Evolutionary conservation across 1,140 invertebrate species (phyloP).

Genomic region (Conus ventricosus): DNA sequence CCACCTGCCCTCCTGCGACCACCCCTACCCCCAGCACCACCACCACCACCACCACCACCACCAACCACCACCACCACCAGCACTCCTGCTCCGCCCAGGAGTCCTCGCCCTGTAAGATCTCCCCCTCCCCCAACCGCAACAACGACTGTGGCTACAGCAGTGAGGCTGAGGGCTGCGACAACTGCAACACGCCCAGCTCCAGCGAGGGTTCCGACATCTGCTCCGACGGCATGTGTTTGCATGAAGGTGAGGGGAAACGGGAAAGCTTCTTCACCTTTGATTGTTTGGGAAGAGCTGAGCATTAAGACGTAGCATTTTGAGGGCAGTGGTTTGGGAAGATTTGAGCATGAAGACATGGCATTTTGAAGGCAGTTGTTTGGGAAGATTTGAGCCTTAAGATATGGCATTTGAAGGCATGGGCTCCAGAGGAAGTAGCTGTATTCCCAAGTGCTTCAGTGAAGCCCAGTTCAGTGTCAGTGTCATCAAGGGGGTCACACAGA

Average conservation of each 20-base stretch:
- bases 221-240: slow-evolving; percentile 62
- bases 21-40: slow-evolving; percentile 13
- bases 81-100: neutral
- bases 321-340: too few relatives aligned
- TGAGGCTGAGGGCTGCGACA: slow-evolving; percentile 69
- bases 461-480: too few relatives aligned
- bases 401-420: too few relatives aligned
- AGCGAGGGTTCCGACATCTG: slow-evolving; percentile 69
- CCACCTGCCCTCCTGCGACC: neutral
- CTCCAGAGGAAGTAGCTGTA: too few relatives aligned
- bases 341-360: too few relatives aligned
- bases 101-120: slow-evolving; percentile 23
- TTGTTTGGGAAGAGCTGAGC: too few relatives aligned
- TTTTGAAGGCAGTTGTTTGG: too few relatives aligned
- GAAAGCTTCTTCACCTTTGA: too few relatives aligned
- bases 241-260: slow-evolving; percentile 51
- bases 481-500: too few relatives aligned
- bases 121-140: slow-evolving; percentile 35
- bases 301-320: too few relatives aligned
- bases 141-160: slow-evolving; percentile 71
- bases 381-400: too few relatives aligned
- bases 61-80: neutral
- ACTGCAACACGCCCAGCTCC: slow-evolving; percentile 70
- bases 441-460: too few relatives aligned
- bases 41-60: slow-evolving; percentile 27